A percentile compares a stretch with the other conserved stretches of the same genome.
Conservation (phyloP, 53 echinoderm and acorn worm genomes). For the Stichopus horrens region DNA sequence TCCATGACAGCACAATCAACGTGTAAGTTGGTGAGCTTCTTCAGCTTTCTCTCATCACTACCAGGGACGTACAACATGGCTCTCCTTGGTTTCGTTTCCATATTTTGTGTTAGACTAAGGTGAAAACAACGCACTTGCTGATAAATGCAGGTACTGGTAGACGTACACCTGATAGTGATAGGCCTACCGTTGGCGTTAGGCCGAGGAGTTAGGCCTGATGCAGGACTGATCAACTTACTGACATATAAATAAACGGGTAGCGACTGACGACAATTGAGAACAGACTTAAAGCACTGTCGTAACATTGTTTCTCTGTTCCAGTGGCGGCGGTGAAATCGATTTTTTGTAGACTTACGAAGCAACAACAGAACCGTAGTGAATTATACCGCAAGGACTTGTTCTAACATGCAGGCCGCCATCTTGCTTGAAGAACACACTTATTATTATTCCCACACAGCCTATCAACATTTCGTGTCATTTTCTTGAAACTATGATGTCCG, state of each 20-base stretch:
- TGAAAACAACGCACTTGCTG: neutral
- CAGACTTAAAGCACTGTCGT: neutral
- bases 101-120: neutral
- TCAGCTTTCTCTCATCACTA: conserved; percentile 81
- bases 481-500: too few species aligned
- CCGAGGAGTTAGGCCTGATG: neutral
- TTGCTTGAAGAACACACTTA: neutral
- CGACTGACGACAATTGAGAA: neutral
- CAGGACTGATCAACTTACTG: neutral
- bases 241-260: neutral
- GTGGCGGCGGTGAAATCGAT: too few species aligned
- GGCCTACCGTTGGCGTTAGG: neutral
- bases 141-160: neutral
- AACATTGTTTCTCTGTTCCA: neutral
- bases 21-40: conserved; percentile 63
- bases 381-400: neutral
- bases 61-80: conserved; percentile 92
- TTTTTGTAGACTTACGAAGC: too few species aligned
- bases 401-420: neutral
- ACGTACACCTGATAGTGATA: too few species aligned
- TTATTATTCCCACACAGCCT: neutral
- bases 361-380: too few species aligned
- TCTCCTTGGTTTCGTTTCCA: conserved; percentile 67
- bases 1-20: conserved; percentile 98
- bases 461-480: too few species aligned